A percentile compares a stretch with the other conserved stretches of the same genome.
These are phyloP conservation scores for Bradypodion ventrale DNA, from an alignment of 2,797 vertebrate genomes.

Conservation along the genomic window DNA sequence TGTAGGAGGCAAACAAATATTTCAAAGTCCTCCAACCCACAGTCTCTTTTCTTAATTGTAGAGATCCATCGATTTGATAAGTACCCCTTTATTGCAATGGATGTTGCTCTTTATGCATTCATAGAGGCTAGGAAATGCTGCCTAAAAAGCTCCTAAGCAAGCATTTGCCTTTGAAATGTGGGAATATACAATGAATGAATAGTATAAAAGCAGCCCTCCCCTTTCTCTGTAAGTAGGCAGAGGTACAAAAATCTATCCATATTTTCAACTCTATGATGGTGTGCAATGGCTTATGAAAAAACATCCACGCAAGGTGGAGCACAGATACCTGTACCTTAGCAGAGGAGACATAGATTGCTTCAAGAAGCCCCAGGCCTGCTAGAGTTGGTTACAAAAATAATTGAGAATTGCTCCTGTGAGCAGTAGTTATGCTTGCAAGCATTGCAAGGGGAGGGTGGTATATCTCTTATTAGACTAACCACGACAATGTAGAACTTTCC, in stretches of 20 bases:
- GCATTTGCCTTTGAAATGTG: conserved; percentile 51
- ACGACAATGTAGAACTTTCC: too few species aligned
- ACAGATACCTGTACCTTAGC: too few species aligned
- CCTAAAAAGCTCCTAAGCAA: conserved; percentile 56
- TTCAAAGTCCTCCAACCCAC: conserved; percentile 77
- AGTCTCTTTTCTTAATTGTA: conserved; percentile 83
- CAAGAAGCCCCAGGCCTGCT: too few species aligned
- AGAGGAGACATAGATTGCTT: too few species aligned
- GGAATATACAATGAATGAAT: conserved; percentile 50
- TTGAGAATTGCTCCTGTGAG: too few species aligned
- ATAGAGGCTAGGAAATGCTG: conserved; percentile 56
- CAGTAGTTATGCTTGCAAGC: too few species aligned
- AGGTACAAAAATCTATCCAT: background rate
- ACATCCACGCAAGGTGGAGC: background rate
- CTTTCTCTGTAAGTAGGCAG: background rate
- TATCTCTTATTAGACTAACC: too few species aligned
- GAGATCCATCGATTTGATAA: conserved; percentile 75
- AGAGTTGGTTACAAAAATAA: too few species aligned
- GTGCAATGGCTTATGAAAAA: background rate
- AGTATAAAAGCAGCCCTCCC: conserved; percentile 35
- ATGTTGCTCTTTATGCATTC: conserved; percentile 43
- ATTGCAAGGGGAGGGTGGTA: too few species aligned
- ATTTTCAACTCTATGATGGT: conserved; percentile 1
- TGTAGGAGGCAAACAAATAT: conserved; percentile 75
- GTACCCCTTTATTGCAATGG: conserved; percentile 63